Evolutionary conservation across 2,113 vertebrate genomes (phyloP).

Genomic region (Neopipo cinnamomea): DNA sequence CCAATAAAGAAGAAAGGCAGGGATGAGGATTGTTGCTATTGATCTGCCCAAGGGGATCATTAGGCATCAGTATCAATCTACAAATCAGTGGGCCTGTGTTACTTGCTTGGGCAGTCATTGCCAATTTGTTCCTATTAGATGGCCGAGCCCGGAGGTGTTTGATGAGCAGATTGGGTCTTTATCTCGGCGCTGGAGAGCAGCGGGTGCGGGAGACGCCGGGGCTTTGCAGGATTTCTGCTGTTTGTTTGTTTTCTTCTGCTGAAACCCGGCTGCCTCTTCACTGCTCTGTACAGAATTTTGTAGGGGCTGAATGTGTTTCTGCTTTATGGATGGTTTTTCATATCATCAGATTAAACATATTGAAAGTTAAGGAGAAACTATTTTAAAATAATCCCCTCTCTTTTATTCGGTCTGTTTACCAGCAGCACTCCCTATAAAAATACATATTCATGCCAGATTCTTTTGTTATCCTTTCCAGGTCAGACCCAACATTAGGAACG

Average conservation of each 20-base stretch:
- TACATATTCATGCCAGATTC: constrained; percentile 54
- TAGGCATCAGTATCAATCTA: constrained; percentile 99
- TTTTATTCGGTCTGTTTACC: constrained; percentile 21
- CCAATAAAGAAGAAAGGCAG: constrained; percentile 95
- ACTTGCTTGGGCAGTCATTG: constrained; percentile 93
- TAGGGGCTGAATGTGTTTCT: background rate
- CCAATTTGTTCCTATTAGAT: constrained; percentile 99
- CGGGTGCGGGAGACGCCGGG: constrained; percentile 54
- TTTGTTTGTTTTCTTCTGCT: constrained; percentile 40
- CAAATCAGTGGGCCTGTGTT: constrained; percentile 91
- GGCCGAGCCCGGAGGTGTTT: constrained; percentile 88
- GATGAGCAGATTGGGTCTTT: constrained; percentile 85
- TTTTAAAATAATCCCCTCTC: constrained; percentile 33
- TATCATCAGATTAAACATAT: constrained; percentile 2
- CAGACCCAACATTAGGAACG: constrained; percentile 49
- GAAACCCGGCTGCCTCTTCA: constrained; percentile 19
- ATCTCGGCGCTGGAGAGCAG: constrained; percentile 72
- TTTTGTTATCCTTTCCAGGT: constrained; percentile 61
- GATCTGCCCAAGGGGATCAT: constrained; percentile 99
- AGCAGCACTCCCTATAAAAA: constrained; percentile 44
- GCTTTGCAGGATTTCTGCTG: constrained; percentile 52
- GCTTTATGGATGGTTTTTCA: background rate
- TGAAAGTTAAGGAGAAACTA: constrained; percentile 51
- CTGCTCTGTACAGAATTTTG: background rate
- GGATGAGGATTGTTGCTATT: constrained; percentile 98